Evolutionary conservation across 2,797 vertebrate species (phyloP), one percentile per base, ranked within the genome.

Genomic region (Sebastes matsubarae): DNA sequence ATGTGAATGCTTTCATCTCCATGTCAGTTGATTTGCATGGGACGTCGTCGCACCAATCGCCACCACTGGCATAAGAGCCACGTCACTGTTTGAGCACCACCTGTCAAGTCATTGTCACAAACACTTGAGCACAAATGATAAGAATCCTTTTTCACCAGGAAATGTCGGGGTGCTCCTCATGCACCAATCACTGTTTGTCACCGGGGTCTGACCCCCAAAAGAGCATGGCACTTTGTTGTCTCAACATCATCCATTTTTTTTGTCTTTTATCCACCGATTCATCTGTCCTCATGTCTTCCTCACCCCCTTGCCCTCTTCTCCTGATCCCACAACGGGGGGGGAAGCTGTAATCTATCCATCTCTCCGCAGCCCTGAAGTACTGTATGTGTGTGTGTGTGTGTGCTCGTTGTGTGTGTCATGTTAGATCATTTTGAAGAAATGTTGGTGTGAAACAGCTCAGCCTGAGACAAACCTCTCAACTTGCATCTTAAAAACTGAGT

Each of bases 11-110:
- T 77, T 79, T 67, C 61, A 36, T 85, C 52, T 79, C 77, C 27
- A 42, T 64, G 77, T 70, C 72, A 11, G 65, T 30, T 94, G 93
- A 95, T 95, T 93, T 95, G 95, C 96, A 96, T 96, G 95, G 57
- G 52, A 89, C 25, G 6, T 70, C 79, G 66, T 88, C 84, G 76
- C 87, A 90, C 83, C 83, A 79, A 88, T 91, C 85, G 42, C 74
- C 82, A 71, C 69, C 72, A 69, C 71, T 10, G 18, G 46, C 72
- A 16, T 75, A 14, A 82, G 42, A 75, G 75, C 55, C 9, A 16
- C 9, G 2, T 88, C 87, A 87, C 75, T 74, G 81, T 85, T 9
- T 72, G 69, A 86, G 80, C 90, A 89, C 83, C 68, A 66, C 75
- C 79, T 73, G 82, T 85, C 68, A 63, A 82, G 81, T 89, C 81